Evolutionary conservation across 2,113 vertebrate species (phyloP).

Genomic region (Excalfactoria chinensis): DNA sequence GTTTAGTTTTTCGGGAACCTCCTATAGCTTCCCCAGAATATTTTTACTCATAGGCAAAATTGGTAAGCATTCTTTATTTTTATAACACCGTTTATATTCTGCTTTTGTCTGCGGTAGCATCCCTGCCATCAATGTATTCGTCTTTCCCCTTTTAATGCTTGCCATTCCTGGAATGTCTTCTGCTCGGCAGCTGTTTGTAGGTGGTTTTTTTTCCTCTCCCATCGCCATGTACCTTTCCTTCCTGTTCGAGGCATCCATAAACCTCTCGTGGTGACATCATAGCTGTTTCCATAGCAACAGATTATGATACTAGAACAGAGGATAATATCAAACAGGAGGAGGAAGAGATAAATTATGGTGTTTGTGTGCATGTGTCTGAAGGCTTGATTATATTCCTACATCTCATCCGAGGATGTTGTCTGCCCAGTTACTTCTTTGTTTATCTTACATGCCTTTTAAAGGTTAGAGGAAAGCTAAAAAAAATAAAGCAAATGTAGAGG

Average conservation of each 20-base stretch:
- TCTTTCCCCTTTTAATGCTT: slow-evolving; percentile 55
- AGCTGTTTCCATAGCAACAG: slow-evolving; percentile 75
- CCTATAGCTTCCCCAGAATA: slow-evolving; percentile 34
- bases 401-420: slow-evolving; percentile 56
- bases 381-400: slow-evolving; percentile 66
- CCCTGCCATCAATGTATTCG: not conserved
- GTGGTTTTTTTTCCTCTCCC: not conserved
- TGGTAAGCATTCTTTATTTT: slow-evolving; percentile 64
- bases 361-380: slow-evolving; percentile 59
- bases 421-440: slow-evolving; percentile 55
- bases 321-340: slow-evolving; percentile 75
- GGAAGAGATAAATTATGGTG: slow-evolving; percentile 73
- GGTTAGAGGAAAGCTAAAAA: slow-evolving; percentile 12
- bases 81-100: slow-evolving; percentile 20
- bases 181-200: slow-evolving; percentile 62
- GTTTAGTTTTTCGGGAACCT: slow-evolving; percentile 28
- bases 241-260: slow-evolving; percentile 69
- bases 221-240: slow-evolving; percentile 66
- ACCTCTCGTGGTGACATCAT: slow-evolving; percentile 73
- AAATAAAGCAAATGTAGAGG: not conserved
- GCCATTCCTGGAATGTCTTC: slow-evolving; percentile 37
- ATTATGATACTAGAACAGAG: slow-evolving; percentile 76
- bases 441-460: slow-evolving; percentile 60
- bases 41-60: slow-evolving; percentile 55
- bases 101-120: slow-evolving; percentile 31